Conservation (phyloP, 1,140 invertebrate genomes). For the Scaptomyza graminum region DNA sequence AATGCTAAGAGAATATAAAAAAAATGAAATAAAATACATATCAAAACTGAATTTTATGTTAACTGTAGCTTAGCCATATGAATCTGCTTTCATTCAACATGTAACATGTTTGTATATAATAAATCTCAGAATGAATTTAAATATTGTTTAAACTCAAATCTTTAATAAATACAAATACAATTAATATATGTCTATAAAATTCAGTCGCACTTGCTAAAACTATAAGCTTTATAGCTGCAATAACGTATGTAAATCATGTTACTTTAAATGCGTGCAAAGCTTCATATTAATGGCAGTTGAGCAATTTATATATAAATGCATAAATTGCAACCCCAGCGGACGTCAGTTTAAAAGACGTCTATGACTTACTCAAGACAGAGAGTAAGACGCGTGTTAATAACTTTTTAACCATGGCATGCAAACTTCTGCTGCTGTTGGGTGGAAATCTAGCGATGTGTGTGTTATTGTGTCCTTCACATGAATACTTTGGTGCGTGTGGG, state of each 20-base stretch:
- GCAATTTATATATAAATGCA: slow-evolving; percentile 37
- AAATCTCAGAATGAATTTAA: no score
- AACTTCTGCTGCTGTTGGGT: slow-evolving; percentile 21
- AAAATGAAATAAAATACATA: no score
- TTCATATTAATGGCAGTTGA: slow-evolving; percentile 43
- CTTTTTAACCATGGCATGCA: slow-evolving; percentile 66
- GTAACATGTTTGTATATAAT: no score
- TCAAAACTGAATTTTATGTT: no score
- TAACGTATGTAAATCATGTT: slow-evolving; percentile 5
- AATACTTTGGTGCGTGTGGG: slow-evolving; percentile 62
- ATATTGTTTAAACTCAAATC: no score
- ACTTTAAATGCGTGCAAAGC: not conserved
- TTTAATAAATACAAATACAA: no score
- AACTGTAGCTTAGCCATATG: no score
- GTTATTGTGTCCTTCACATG: slow-evolving; percentile 60
- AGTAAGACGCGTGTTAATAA: slow-evolving; percentile 67
- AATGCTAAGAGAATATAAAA: no score
- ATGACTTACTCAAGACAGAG: slow-evolving; percentile 69
- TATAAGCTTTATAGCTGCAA: slow-evolving; percentile 6
- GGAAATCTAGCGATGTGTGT: not conserved
- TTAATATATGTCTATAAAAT: no score
- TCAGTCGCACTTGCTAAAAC: not conserved
- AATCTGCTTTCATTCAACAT: no score
- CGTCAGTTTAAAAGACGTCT: slow-evolving; percentile 52
- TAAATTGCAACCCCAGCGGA: not conserved